phyloP scores from a whole-genome alignment of 2,113 vertebrate genomes.

The Prinia subflava region DNA sequence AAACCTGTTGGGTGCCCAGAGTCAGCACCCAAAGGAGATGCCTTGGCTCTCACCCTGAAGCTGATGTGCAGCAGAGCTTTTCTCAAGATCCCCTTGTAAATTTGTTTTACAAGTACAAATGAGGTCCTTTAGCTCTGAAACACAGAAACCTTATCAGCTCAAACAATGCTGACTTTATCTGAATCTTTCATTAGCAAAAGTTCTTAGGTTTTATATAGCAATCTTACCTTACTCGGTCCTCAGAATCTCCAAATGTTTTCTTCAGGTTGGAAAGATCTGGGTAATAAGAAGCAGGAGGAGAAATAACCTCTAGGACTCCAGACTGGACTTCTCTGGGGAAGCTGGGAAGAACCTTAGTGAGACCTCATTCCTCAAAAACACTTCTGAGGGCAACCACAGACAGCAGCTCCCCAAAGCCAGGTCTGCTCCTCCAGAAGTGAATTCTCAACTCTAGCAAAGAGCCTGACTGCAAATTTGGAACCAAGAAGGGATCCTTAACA shows the following conservation, averaged over 20 bases:
- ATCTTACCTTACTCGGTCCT: slow-evolving; percentile 79
- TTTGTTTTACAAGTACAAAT: neutral
- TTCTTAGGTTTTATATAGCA: neutral
- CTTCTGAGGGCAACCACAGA: neutral
- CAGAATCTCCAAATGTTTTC: slow-evolving; percentile 75
- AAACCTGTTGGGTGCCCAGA: neutral
- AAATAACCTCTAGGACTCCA: slow-evolving; percentile 82
- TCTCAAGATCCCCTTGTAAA: neutral
- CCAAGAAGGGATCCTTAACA: neutral
- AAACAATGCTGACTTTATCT: neutral
- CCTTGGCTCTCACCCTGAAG: neutral
- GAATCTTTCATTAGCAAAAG: neutral
- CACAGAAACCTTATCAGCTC: neutral
- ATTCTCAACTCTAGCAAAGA: neutral
- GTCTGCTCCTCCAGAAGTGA: neutral
- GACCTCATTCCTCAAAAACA: neutral
- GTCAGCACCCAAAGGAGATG: neutral
- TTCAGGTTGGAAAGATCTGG: slow-evolving; percentile 71
- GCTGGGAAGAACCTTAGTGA: slow-evolving; percentile 64
- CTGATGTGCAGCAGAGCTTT: neutral
- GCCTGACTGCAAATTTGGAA: neutral
- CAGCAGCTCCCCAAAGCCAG: neutral
- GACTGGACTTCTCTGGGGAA: slow-evolving; percentile 76
- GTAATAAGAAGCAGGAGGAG: slow-evolving; percentile 78
- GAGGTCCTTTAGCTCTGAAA: neutral